Evolutionary conservation across 2,113 vertebrate genomes (phyloP), one percentile per base, ranked within the genome.

Genomic region (Sisor rabdophorus): DNA sequence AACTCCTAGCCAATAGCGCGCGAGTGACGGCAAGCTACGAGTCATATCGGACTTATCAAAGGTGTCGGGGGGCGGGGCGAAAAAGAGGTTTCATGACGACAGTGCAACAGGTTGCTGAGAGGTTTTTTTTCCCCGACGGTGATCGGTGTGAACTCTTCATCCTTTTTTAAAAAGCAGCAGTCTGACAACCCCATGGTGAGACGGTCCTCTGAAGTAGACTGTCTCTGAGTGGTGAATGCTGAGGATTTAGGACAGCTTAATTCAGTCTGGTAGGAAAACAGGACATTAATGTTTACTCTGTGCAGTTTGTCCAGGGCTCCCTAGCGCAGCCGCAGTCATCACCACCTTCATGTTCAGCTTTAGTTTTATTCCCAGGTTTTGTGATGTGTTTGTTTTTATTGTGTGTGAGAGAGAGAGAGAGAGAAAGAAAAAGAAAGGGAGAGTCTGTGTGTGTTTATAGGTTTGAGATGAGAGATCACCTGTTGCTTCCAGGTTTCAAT

Each of bases 51-150:
- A 77, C 90, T 85, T 91, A 91, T 91, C 19, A 74, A 28, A 15
- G 55, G 12, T 50, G 1, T 24, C 32, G 64, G 54, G 81, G 83
- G 89, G 87, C 86, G 87, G 88, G 86, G 56, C 73, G 54, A 71
- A 0, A 56, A 22, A 71, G 59, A 16, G 76, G 81, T 8, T 26
- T 22, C 2, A 5, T 52, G 82, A 86, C 75, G 83, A n/a, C 79
- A 79, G 85, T 80, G 88, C 90, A 91, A 92, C 90, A 93, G 91
- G 91, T 92, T 89, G 87, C 85, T 73, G 30, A 40, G 15, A 60
- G 24, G 19, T 53, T 50, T 78, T 83, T 81, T 69, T 72, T 74
- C 56, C 22, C 17, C 55, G 65, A 65, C 76, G 69, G 50, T 67
- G 52, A n/a, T 44, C 53, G 22, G 32, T 26, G 47, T 74, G 75